These are phyloP conservation scores for Nymphalis c-album DNA, from an alignment of 2,888 invertebrate genomes.

Conservation along the genomic window DNA sequence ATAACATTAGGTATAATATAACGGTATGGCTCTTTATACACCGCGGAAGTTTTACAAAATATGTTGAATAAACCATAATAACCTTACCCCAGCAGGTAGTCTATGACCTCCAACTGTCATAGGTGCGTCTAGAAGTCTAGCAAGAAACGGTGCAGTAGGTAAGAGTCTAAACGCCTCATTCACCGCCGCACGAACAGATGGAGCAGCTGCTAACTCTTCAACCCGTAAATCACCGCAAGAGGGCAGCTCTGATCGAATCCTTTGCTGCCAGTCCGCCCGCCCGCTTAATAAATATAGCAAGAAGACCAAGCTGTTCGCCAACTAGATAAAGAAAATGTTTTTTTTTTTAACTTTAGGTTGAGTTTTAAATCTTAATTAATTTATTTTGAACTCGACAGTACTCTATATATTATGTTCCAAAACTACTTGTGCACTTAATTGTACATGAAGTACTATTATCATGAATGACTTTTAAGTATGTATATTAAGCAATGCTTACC, in stretches of 20 bases:
- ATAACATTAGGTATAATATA: no score
- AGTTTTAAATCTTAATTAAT: neutral
- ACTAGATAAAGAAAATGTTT: conserved; percentile 63
- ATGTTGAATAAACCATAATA: conserved; percentile 19
- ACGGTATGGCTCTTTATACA: no score
- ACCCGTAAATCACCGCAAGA: conserved; percentile 79
- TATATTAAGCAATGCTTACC: conserved; percentile 65
- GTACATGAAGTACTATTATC: neutral
- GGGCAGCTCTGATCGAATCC: conserved; percentile 85
- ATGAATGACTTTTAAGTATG: neutral
- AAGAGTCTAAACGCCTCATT: conserved; percentile 87
- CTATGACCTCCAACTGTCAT: conserved; percentile 86
- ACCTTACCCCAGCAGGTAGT: conserved; percentile 86
- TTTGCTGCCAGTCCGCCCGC: conserved; percentile 84
- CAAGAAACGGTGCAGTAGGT: conserved; percentile 90
- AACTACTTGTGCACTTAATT: neutral
- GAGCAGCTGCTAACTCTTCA: conserved; percentile 83
- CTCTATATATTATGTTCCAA: neutral
- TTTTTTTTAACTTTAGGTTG: neutral
- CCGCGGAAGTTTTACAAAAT: conserved; percentile 84
- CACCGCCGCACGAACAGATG: conserved; percentile 89
- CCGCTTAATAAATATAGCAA: conserved; percentile 87
- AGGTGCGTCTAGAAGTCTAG: conserved; percentile 87
- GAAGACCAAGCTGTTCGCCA: conserved; percentile 91
- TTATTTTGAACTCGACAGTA: neutral